These are phyloP conservation scores for Galbula dea DNA, from an alignment of 2,113 vertebrate species.

Conservation along the genomic window DNA sequence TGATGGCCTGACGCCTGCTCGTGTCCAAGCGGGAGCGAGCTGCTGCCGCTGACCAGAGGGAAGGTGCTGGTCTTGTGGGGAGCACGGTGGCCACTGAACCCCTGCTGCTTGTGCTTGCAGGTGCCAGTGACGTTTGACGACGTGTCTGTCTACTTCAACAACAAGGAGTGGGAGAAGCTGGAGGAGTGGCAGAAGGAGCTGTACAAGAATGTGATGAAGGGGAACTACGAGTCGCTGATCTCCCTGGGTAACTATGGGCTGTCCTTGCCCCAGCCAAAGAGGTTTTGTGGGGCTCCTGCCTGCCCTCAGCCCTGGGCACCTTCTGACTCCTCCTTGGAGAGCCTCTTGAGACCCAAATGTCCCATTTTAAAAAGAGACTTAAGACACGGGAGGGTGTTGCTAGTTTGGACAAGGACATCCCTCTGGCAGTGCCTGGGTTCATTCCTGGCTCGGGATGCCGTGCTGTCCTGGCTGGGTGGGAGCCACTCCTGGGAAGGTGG, in stretches of 20 bases:
- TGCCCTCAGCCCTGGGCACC: background rate
- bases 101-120: constrained; percentile 46
- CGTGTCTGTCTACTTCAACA: constrained; percentile 75
- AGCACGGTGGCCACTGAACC: background rate
- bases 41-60: background rate
- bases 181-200: constrained; percentile 82
- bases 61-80: background rate
- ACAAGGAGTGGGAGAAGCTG: constrained; percentile 81
- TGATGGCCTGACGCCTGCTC: background rate
- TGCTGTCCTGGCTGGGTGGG: background rate
- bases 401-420: background rate
- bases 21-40: background rate
- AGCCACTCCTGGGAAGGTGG: background rate
- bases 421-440: rapidly evolving
- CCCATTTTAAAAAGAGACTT: background rate
- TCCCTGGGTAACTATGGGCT: constrained; percentile 71
- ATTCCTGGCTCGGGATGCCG: rapidly evolving
- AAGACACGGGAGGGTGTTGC: background rate
- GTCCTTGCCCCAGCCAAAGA: background rate
- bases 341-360: background rate
- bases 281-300: background rate
- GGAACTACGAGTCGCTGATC: constrained; percentile 78
- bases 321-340: background rate
- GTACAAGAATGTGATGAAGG: constrained; percentile 79
- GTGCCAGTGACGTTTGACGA: constrained; percentile 79